Evolutionary conservation across 2,113 vertebrate species (phyloP).

Genomic region (Hyaena hyaena): DNA sequence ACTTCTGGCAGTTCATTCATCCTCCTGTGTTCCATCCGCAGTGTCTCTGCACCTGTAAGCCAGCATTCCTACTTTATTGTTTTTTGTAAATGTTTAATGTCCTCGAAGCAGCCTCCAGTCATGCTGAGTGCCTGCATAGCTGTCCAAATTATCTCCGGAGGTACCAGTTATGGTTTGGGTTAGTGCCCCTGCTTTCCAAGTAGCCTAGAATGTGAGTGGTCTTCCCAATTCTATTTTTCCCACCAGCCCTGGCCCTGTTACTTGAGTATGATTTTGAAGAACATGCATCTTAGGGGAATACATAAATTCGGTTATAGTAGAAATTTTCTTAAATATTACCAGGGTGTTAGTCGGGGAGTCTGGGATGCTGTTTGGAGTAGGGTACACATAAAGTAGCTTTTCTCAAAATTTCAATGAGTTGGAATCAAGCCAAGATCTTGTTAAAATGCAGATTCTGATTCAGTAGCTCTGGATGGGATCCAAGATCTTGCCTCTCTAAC

Average conservation of each 20-base stretch:
- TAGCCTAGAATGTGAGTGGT: background rate
- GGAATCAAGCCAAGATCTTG: background rate
- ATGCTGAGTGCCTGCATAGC: background rate
- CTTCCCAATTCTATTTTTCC: background rate
- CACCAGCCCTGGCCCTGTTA: background rate
- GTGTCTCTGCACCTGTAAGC: background rate
- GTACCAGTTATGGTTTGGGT: background rate
- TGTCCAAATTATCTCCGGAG: background rate
- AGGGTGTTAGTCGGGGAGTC: background rate
- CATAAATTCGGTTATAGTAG: background rate
- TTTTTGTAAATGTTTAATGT: background rate
- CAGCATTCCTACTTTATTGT: background rate
- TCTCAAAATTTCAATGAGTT: background rate
- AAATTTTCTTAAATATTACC: background rate
- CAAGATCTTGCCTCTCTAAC: background rate
- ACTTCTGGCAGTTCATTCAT: background rate
- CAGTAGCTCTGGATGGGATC: background rate
- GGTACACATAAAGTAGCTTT: background rate
- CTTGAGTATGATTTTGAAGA: background rate
- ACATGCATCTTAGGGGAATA: background rate
- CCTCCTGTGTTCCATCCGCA: background rate
- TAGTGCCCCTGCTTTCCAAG: background rate
- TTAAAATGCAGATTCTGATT: background rate
- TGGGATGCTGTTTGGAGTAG: background rate
- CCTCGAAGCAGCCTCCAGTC: background rate